Evolutionary conservation across 2,797 vertebrate genomes (phyloP).

Genomic region (Phyllotis vaccarum): DNA sequence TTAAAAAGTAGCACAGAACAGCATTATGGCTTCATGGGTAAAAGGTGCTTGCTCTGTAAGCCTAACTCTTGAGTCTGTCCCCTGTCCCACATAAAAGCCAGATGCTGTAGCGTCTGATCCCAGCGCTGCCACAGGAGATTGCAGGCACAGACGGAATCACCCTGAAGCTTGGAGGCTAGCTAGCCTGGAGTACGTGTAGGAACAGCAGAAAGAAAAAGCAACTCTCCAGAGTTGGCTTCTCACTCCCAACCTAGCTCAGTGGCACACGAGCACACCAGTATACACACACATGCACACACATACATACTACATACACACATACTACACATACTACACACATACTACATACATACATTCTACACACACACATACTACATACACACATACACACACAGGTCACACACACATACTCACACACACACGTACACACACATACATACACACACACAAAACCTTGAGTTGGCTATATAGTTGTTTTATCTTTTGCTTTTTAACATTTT

Average conservation of each 20-base stretch:
- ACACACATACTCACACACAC: neutral
- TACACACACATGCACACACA: no score
- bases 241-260: neutral
- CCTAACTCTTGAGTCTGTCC: neutral
- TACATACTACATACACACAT: neutral
- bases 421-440: neutral
- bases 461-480: neutral
- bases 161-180: neutral
- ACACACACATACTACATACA: neutral
- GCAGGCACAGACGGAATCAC: neutral
- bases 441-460: neutral
- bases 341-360: neutral
- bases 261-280: neutral
- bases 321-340: neutral
- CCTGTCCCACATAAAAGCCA: neutral
- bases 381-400: neutral
- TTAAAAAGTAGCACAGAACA: neutral
- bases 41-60: neutral
- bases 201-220: neutral
- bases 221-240: neutral
- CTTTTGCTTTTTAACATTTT: slow-evolving; percentile 43
- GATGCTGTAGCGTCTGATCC: neutral
- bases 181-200: neutral
- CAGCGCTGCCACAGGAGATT: neutral
- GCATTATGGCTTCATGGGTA: neutral